These are phyloP conservation scores for Steinernema carpocapsae DNA, from an alignment of 2,888 invertebrate genomes.

Conservation along the genomic window DNA sequence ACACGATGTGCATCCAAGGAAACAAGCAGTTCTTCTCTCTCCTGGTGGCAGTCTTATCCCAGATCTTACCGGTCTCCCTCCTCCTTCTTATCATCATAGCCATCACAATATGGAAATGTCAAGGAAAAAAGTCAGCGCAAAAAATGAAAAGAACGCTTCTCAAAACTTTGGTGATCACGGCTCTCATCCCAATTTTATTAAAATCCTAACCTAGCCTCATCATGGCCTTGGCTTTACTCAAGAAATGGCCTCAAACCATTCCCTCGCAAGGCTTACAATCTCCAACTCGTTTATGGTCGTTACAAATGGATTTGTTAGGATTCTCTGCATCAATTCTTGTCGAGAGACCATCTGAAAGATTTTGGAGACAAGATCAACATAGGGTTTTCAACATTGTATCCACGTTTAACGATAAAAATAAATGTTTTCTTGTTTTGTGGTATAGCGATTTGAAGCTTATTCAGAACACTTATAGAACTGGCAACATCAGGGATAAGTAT, in stretches of 20 bases:
- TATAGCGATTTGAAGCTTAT: not conserved
- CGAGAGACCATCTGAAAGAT: slow-evolving; percentile 8
- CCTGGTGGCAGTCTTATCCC: not conserved
- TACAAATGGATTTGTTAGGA: not conserved
- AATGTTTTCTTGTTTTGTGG: not conserved
- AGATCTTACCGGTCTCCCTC: not conserved
- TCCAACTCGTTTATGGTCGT: not conserved
- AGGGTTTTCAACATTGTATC: slow-evolving; percentile 21
- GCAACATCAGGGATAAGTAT: not conserved
- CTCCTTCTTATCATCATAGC: slow-evolving; percentile 19
- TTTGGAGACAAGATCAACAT: slow-evolving; percentile 6
- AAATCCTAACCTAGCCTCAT: slow-evolving; percentile 3
- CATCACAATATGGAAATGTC: not conserved
- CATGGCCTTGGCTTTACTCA: not conserved
- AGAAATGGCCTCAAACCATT: not conserved
- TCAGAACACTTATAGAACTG: too few species aligned
- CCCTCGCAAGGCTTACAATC: not conserved
- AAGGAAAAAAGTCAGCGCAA: too few species aligned
- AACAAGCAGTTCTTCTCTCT: not conserved
- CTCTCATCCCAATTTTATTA: slow-evolving; percentile 2
- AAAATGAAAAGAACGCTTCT: slow-evolving; percentile 20
- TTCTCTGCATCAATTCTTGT: not conserved
- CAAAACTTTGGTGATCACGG: slow-evolving; percentile 6
- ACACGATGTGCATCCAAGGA: not conserved
- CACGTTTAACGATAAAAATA: not conserved